Base-by-base conservation (phyloP, 64 coral and sea anemone genomes). In the Stichodactyla mertensii region DNA sequence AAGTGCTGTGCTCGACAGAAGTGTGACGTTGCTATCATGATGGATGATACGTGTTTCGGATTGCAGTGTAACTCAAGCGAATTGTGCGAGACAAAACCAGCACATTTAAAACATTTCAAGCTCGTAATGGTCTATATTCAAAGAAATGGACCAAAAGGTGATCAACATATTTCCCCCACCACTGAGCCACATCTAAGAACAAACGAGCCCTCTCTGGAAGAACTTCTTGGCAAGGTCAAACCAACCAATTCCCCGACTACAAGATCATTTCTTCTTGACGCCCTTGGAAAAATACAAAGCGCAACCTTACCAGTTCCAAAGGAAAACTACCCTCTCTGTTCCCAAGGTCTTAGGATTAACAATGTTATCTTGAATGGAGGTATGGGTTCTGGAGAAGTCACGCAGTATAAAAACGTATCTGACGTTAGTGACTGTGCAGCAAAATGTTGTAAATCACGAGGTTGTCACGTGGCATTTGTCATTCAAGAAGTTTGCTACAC, bases 381-480 rank as follows among this genome's bases (percentile, higher is more conserved):
- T 4, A 94, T 99, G 87, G 93, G 97, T n/a, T 90, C 97, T 16
- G 97, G 97, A 56, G 87, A 99, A 62, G 97, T 99, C 13, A 80
- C 86, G 52, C 90, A 99, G 88, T 93, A 92, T 26, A 85, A 86
- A n/a, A 57, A 95, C 51, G 71, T 95, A 4, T 69, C 82, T 18
- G 77, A 95, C 20, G 88, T 99, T 77, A 71, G 87, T 58, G 64
- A 70, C 3, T 99, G 97, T 85, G 89, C 91, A 10, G 81, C 88
- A 14, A 94, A 95, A 58, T 99, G 97, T 13, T 99, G 97, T 74
- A 0, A 82, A 51, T 54, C 51, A 19, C 31, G 27, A 6, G 84
- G 77, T 51, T 99, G 97, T 58, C 84, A 99, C 52, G 74, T 92
- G 54, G 97, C 97, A 8, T 99, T 92, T 51, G 82, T 99, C 20